Evolutionary conservation across 2,113 vertebrate species (phyloP), one percentile per base, ranked within the genome.

Genomic region (Malurus alboscapulatus): DNA sequence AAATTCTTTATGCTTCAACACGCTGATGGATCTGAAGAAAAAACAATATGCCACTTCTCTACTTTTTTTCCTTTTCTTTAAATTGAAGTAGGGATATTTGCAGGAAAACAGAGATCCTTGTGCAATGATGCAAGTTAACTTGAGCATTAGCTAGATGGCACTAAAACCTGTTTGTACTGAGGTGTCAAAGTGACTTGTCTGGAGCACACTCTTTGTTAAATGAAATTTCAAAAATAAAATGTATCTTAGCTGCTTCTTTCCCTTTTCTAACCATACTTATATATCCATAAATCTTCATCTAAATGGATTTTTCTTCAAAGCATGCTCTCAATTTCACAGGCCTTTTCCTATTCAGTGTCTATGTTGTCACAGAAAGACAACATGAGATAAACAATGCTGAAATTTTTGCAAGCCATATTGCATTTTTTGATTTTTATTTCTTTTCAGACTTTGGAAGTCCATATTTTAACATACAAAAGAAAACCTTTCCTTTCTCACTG

Each of bases 81-180:
- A 47, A 7, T 40, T 69, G 54, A 79, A 72, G 36, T n/a, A 69
- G 8, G 20, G 14, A 36, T 66, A 51, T 78, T 92, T 91, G 24
- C 22, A 47, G 45, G 48, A 7, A 57, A 59, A 62, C 59, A 69
- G 34, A 57, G 36, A 10, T 34, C 5, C 24, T 32, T 90, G 12
- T 73, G 40, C 25, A 48, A 21, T 50, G 45, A 89, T 84, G 69
- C n/a, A 65, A 88, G 77, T 92, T 94, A 92, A 93, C 58, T 29
- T 55, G 34, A 79, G 32, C 1, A 4, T 84, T 92, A 94, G 86
- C 88, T 96, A 91, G 86, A 72, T 96, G 91, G 81, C 84, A 89
- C 87, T 90, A 89, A 94, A 92, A 90, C 71, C 69, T 36, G 5
- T 42, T 85, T 40, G 21, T 85, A 82, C 63, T 87, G 51, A 74